These are phyloP conservation scores for Anseranas semipalmata DNA, from an alignment of 2,113 vertebrate species.

Conservation along the genomic window DNA sequence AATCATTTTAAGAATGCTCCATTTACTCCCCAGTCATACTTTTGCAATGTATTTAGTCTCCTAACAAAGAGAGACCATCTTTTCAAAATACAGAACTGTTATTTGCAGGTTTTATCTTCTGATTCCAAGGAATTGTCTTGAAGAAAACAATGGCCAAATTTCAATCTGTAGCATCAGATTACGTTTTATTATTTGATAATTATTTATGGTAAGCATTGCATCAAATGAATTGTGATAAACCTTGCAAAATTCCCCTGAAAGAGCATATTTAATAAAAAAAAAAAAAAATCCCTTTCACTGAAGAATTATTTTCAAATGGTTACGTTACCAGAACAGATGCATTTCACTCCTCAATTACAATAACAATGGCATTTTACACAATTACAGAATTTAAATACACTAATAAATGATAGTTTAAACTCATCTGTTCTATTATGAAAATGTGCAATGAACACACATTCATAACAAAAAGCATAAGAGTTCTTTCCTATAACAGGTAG, in stretches of 20 bases:
- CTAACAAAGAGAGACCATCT: neutral
- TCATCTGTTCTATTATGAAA: neutral
- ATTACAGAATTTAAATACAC: neutral
- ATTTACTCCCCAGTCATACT: neutral
- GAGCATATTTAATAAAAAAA: neutral
- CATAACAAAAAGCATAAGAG: neutral
- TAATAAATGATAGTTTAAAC: neutral
- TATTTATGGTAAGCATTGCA: neutral
- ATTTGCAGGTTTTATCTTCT: neutral
- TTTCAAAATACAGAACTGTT: neutral
- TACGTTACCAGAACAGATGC: neutral
- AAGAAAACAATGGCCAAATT: neutral
- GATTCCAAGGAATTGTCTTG: neutral
- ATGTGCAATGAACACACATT: neutral
- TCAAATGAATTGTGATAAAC: neutral
- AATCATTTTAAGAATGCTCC: neutral
- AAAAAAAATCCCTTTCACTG: neutral
- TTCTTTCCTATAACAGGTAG: neutral
- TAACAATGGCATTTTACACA: neutral
- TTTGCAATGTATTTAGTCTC: neutral
- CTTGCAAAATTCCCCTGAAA: neutral
- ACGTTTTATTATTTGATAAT: neutral
- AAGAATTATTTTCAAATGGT: neutral
- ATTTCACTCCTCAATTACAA: neutral
- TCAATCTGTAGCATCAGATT: neutral